These are phyloP conservation scores for Nannospalax galili DNA, from an alignment of 2,113 vertebrate genomes.

Conservation along the genomic window DNA sequence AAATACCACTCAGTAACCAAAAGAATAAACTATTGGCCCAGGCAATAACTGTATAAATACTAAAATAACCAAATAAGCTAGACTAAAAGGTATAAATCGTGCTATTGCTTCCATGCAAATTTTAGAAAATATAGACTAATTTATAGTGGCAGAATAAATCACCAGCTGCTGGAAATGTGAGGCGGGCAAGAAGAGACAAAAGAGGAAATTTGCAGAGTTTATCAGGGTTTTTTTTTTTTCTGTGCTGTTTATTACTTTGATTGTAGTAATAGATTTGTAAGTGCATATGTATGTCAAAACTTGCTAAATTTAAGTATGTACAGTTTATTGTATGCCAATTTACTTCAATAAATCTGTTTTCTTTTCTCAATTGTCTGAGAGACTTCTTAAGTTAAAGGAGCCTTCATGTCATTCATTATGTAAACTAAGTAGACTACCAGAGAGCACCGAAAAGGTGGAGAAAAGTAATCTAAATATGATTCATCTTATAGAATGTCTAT, in stretches of 20 bases:
- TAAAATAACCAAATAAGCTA: neutral
- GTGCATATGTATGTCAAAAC: neutral
- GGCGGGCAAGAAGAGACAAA: neutral
- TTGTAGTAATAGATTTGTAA: neutral
- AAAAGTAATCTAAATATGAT: neutral
- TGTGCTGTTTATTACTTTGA: neutral
- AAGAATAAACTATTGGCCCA: neutral
- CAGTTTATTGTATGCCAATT: neutral
- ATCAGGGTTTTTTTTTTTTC: neutral
- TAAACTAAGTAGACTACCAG: neutral
- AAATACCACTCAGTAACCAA: neutral
- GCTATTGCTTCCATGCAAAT: neutral
- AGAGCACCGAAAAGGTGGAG: neutral
- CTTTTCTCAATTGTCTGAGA: neutral
- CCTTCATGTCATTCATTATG: neutral
- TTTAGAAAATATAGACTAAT: neutral
- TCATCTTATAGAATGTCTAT: neutral
- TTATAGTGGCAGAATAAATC: neutral
- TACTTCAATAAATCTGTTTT: neutral
- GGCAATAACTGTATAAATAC: neutral
- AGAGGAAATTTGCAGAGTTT: neutral
- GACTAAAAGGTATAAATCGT: neutral
- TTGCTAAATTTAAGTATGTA: neutral
- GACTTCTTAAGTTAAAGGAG: neutral
- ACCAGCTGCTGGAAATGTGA: neutral